These are phyloP conservation scores for Epinephelus awoara DNA, from an alignment of 2,797 vertebrate species.

Conservation along the genomic window DNA sequence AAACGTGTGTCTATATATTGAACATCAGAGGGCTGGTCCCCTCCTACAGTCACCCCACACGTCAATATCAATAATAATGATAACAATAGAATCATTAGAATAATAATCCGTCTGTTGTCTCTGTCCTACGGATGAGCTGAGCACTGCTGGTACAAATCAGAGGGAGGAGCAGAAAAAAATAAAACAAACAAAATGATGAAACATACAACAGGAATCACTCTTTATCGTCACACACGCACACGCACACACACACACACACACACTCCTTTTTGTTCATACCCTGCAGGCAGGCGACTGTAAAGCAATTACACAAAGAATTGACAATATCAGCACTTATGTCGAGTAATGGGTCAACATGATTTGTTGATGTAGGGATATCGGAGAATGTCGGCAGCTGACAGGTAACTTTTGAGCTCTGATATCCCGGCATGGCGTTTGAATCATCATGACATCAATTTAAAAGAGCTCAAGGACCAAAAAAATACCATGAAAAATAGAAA, in stretches of 20 bases:
- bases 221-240: not conserved
- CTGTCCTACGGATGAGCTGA: constrained; percentile 48
- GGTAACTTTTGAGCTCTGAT: not conserved
- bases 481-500: not conserved
- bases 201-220: constrained; percentile 13
- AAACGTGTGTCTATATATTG: constrained; percentile 82
- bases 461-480: not conserved
- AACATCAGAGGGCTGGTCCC: constrained; percentile 74
- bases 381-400: not conserved
- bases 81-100: constrained; percentile 69
- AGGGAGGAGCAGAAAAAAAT: constrained; percentile 29
- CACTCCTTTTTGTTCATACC: not conserved
- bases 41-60: constrained; percentile 75
- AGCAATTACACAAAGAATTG: not conserved
- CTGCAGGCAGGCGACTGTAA: constrained; percentile 19
- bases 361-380: not conserved
- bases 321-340: not conserved
- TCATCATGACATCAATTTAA: constrained; percentile 24
- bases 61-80: constrained; percentile 74
- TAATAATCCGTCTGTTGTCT: constrained; percentile 50
- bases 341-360: not conserved
- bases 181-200: constrained; percentile 27
- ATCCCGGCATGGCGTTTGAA: not conserved
- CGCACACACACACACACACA: constrained; percentile 7
- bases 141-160: constrained; percentile 69